Evolutionary conservation across 2,888 invertebrate species (phyloP).

Genomic region (Macrosiphum euphorbiae): DNA sequence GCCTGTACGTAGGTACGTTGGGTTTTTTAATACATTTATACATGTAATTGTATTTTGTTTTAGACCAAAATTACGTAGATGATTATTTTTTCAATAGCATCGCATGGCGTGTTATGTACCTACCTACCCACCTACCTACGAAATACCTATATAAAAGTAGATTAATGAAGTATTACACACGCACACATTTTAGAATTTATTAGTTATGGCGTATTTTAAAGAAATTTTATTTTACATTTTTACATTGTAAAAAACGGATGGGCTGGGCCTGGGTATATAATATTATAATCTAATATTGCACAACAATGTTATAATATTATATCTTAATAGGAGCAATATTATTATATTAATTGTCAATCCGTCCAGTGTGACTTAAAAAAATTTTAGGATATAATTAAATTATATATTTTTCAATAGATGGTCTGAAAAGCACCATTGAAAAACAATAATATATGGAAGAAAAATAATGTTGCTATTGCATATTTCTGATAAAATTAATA

Average conservation of each 20-base stretch:
- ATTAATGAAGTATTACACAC: conserved; percentile 4
- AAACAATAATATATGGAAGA: too few species aligned
- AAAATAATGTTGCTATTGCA: neutral
- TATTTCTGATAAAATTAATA: neutral
- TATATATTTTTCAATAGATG: neutral
- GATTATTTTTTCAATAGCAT: neutral
- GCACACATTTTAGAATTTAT: neutral
- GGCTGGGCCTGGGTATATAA: neutral
- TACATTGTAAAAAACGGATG: neutral
- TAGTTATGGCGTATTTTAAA: conserved; percentile 3
- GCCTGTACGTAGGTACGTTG: neutral
- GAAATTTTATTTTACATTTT: neutral
- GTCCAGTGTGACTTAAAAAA: neutral
- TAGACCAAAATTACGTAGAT: neutral
- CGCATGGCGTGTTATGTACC: neutral
- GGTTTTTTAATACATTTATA: neutral
- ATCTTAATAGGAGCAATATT: neutral
- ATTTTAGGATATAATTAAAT: neutral
- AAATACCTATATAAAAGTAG: neutral
- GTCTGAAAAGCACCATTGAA: neutral
- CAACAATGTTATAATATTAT: neutral
- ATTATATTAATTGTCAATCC: neutral
- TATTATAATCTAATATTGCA: neutral
- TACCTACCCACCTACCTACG: neutral
- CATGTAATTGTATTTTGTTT: neutral